Evolutionary conservation across 2,113 vertebrate genomes (phyloP), one percentile per base, ranked within the genome.

Genomic region (Greenwoodochromis staneri): DNA sequence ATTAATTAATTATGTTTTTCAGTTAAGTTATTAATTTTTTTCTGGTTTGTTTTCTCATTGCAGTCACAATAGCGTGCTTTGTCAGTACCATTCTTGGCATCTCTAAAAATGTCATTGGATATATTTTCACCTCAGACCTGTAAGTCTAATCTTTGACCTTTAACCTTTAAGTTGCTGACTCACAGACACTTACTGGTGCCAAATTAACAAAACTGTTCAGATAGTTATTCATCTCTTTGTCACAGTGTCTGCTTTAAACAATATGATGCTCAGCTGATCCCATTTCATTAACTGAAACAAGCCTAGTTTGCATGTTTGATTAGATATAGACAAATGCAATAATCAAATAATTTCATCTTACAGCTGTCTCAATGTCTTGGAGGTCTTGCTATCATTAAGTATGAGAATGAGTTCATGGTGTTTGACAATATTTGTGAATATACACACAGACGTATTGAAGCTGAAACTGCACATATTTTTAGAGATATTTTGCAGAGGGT

Each of bases 71-170:
- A 3, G 95, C 96, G 0, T 95, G 97, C 59, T 71, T 97, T 34
- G 89, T 97, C 57, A 92, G 95, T 42, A 38, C 55, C 0, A 31
- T 94, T 9, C 6, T 98, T 16, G 93, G 86, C 31, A 27, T 92
- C 36, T 9, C 95, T 1, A 98, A 95, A 92, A 47, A 97, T 0
- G 88, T 97, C 12, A 93, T 98, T 40, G 97, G 95, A 38, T 98
- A 97, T 83, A 92, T 98, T 88, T 98, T 99, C 90, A 99, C 97
- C 73, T 93, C 87, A 4, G 98, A 98, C 76, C 92, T 76, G 98
- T 98, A 87, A 94, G 98, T 97, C 54, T 29, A 29, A 29, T 57
- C 17, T 36, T 66, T 66, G 57, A 61, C 57, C 57, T 61, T 34
- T 61, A 61, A 57, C 21, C 54, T 57, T 29, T 16, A 57, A 3